Percentiles rank a stretch among this genome's conserved stretches.
phyloP scores from a whole-genome alignment of 2,797 vertebrate genomes.

The Enteromius fasciolatus region DNA sequence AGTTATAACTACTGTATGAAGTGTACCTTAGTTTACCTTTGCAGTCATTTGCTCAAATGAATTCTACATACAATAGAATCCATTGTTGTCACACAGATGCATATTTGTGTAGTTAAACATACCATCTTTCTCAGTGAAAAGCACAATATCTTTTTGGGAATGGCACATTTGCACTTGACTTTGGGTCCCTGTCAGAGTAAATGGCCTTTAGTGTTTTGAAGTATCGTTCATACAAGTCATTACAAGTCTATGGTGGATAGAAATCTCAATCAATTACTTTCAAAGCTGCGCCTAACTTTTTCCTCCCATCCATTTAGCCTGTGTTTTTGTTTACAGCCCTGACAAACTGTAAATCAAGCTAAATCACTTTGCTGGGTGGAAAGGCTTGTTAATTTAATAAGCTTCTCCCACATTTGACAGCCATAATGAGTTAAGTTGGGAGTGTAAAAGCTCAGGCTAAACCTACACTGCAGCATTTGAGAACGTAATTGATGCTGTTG shows the following conservation, averaged over 20 bases:
- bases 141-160: not conserved
- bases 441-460: conserved; percentile 54
- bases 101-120: not conserved
- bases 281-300: conserved; percentile 46
- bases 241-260: conserved; percentile 28
- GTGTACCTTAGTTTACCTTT: not conserved
- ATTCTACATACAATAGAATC: not conserved
- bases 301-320: conserved; percentile 49
- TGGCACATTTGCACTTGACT: not conserved
- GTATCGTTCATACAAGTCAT: conserved; percentile 36
- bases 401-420: conserved; percentile 60
- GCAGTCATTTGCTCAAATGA: not conserved
- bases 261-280: conserved; percentile 52
- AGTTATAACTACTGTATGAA: not conserved
- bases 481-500: conserved; percentile 50
- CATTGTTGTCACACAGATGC: not conserved
- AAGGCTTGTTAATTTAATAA: conserved; percentile 65
- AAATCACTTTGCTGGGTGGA: conserved; percentile 50
- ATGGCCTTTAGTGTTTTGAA: not conserved
- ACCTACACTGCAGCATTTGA: conserved; percentile 45
- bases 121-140: conserved; percentile 4
- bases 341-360: conserved; percentile 64
- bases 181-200: not conserved
- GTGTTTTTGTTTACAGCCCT: conserved; percentile 57
- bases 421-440: conserved; percentile 61